These are phyloP conservation scores for Choloepus didactylus DNA, from an alignment of 2,797 vertebrate species.

Conservation along the genomic window DNA sequence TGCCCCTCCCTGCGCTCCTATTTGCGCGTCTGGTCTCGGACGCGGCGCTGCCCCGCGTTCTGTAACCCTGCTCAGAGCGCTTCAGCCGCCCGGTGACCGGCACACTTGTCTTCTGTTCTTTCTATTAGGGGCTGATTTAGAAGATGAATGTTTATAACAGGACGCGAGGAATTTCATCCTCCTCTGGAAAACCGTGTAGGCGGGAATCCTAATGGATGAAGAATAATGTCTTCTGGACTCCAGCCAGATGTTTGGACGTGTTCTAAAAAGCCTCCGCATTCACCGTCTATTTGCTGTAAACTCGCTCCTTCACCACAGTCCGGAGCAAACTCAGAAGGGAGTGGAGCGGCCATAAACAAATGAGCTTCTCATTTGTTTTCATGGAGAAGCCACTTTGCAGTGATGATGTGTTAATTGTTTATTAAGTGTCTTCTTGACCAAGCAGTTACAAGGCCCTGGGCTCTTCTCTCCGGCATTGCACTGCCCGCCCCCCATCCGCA, in stretches of 20 bases:
- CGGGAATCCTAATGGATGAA: conserved; percentile 84
- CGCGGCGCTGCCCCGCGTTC: conserved; percentile 64
- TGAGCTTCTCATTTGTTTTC: conserved; percentile 64
- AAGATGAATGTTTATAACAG: conserved; percentile 87
- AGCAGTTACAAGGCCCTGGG: conserved; percentile 62
- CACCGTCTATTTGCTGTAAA: conserved; percentile 76
- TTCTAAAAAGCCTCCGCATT: conserved; percentile 69
- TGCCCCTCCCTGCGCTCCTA: accelerated
- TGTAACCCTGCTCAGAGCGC: conserved; percentile 9
- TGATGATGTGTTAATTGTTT: conserved; percentile 69
- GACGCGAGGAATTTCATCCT: conserved; percentile 87
- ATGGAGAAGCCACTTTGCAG: conserved; percentile 49
- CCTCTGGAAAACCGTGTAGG: conserved; percentile 86
- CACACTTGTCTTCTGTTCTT: conserved; percentile 81
- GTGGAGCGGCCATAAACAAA: conserved; percentile 59
- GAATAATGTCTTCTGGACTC: conserved; percentile 84
- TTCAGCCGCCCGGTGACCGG: conserved; percentile 66
- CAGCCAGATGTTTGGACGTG: conserved; percentile 84
- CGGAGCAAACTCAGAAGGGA: conserved; percentile 58
- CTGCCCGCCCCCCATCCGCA: too few species aligned
- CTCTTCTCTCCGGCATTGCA: conserved; percentile 31
- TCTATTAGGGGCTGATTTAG: conserved; percentile 79
- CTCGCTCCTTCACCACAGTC: background rate
- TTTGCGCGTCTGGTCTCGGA: background rate
- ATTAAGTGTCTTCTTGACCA: conserved; percentile 59